Conservation (phyloP, 2,888 invertebrate genomes). For the Sinotaia quadrata region DNA sequence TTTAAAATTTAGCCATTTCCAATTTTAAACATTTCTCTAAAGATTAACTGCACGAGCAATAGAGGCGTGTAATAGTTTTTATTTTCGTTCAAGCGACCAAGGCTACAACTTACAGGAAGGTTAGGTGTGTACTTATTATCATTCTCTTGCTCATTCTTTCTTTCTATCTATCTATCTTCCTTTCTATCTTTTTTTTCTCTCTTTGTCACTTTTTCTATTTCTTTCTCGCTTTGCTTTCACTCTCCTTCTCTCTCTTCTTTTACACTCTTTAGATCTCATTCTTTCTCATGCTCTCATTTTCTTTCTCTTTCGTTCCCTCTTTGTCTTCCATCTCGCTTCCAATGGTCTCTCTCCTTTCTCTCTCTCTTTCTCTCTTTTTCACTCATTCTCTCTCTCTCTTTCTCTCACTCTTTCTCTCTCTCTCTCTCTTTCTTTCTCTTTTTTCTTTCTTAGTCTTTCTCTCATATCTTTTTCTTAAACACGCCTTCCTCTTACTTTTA, state of each 20-base stretch:
- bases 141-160: no score
- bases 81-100: no score
- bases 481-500: neutral
- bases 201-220: no score
- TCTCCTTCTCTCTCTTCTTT: neutral
- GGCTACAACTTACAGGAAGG: no score
- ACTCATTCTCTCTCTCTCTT: neutral
- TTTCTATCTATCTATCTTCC: no score
- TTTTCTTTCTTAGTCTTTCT: neutral
- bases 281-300: neutral
- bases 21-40: no score
- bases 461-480: neutral
- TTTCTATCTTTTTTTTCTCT: no score
- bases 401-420: neutral
- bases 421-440: constrained; percentile 2
- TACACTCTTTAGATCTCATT: neutral
- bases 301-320: neutral
- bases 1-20: no score
- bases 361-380: neutral
- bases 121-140: no score
- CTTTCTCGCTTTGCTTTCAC: neutral
- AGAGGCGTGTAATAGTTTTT: no score
- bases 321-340: neutral
- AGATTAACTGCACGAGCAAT: no score
- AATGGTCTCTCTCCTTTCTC: neutral